phyloP scores from a whole-genome alignment of 2,797 vertebrate genomes.

The Microtus californicus region DNA sequence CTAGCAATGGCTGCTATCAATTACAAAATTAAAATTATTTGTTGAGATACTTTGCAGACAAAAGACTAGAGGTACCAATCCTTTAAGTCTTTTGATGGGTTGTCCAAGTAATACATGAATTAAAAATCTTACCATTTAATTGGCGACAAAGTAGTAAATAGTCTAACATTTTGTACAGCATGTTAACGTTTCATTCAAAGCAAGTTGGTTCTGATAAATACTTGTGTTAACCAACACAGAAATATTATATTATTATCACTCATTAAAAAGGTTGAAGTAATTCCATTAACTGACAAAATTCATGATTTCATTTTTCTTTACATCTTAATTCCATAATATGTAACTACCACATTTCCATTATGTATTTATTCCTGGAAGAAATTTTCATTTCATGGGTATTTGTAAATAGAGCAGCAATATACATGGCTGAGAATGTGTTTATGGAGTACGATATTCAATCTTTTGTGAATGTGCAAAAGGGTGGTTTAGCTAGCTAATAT shows the following conservation, averaged over 20 bases:
- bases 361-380: neutral
- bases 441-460: too few relatives aligned
- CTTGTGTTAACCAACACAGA: neutral
- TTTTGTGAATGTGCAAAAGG: neutral
- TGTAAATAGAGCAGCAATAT: neutral
- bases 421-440: neutral
- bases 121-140: slow-evolving; percentile 20
- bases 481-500: neutral
- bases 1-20: neutral
- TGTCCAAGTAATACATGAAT: neutral
- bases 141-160: neutral
- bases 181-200: slow-evolving; percentile 21
- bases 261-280: neutral
- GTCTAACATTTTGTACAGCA: neutral
- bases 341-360: neutral
- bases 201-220: neutral
- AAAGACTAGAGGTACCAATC: neutral
- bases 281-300: neutral
- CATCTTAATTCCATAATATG: neutral
- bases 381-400: neutral
- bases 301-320: neutral
- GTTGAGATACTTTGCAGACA: neutral
- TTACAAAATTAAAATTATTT: neutral
- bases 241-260: neutral
- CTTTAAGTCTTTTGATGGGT: neutral